These are phyloP conservation scores for Halcyon badia DNA, from an alignment of 2,797 vertebrate species.

Conservation along the genomic window DNA sequence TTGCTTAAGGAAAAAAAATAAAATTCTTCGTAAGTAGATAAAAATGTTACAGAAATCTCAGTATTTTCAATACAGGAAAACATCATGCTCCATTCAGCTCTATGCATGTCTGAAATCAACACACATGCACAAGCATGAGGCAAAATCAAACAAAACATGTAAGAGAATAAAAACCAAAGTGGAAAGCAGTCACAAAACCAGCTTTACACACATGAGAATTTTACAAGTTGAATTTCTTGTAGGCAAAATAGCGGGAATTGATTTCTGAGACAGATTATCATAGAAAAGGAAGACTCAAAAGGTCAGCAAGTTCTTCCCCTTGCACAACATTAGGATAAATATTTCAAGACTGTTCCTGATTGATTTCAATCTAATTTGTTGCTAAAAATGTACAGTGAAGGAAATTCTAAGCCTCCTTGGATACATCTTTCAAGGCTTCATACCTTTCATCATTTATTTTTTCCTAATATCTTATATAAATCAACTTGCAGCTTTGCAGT, in stretches of 20 bases:
- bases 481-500: background rate
- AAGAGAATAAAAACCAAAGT: background rate
- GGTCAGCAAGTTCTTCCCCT: constrained; percentile 57
- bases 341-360: constrained; percentile 33
- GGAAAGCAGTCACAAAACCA: background rate
- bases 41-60: background rate
- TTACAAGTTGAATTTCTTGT: background rate
- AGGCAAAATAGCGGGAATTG: constrained; percentile 31
- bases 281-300: constrained; percentile 23
- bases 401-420: constrained; percentile 33
- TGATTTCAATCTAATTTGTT: constrained; percentile 59
- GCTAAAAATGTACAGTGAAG: constrained; percentile 38
- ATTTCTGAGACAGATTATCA: constrained; percentile 44
- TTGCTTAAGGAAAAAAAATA: background rate
- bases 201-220: background rate
- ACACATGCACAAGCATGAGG: background rate
- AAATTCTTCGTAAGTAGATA: background rate
- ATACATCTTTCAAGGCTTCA: background rate
- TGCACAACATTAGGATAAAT: constrained; percentile 54
- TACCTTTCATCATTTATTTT: constrained; percentile 12
- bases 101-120: background rate
- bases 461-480: constrained; percentile 18
- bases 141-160: background rate
- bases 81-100: background rate
- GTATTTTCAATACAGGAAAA: background rate